Percentiles rank a stretch among this genome's conserved stretches.
These are phyloP conservation scores for Sebastiscus albofasciatus DNA, from an alignment of 2,797 vertebrate species.

Conservation along the genomic window DNA sequence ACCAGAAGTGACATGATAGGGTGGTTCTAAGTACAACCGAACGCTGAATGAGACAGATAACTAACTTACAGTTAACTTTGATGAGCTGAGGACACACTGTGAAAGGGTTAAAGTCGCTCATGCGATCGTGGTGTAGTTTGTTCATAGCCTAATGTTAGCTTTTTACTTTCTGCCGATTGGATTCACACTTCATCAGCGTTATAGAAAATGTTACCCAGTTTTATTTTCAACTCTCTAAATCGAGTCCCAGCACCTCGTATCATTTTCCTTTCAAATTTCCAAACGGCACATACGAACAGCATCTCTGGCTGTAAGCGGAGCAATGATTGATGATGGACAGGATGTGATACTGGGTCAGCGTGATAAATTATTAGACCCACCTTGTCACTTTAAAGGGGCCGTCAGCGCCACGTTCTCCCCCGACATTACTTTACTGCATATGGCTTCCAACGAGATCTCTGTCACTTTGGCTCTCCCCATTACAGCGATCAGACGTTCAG, in stretches of 20 bases:
- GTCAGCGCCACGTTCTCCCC: neutral
- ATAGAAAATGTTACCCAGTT: neutral
- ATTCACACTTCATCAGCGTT: neutral
- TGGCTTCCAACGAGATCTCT: neutral
- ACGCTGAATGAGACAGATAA: too few relatives aligned
- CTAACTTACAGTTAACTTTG: too few relatives aligned
- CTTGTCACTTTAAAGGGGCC: conserved; percentile 25
- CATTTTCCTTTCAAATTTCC: neutral
- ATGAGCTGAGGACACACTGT: too few relatives aligned
- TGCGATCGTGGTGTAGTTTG: too few relatives aligned
- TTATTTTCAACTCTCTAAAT: neutral
- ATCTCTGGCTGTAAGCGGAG: neutral
- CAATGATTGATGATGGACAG: conserved; percentile 36
- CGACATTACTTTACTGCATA: neutral
- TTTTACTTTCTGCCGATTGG: too few relatives aligned
- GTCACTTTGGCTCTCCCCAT: conserved; percentile 5
- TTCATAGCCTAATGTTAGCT: too few relatives aligned
- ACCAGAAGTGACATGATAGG: too few relatives aligned
- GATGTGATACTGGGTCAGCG: conserved; percentile 27
- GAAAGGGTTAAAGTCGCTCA: too few relatives aligned
- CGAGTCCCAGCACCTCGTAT: neutral
- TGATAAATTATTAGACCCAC: conserved; percentile 30
- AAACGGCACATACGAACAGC: neutral
- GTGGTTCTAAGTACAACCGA: too few relatives aligned
- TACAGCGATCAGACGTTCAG: conserved; percentile 33